Evolutionary conservation across 2,113 vertebrate genomes (phyloP).

Genomic region (Anguilla japonica): DNA sequence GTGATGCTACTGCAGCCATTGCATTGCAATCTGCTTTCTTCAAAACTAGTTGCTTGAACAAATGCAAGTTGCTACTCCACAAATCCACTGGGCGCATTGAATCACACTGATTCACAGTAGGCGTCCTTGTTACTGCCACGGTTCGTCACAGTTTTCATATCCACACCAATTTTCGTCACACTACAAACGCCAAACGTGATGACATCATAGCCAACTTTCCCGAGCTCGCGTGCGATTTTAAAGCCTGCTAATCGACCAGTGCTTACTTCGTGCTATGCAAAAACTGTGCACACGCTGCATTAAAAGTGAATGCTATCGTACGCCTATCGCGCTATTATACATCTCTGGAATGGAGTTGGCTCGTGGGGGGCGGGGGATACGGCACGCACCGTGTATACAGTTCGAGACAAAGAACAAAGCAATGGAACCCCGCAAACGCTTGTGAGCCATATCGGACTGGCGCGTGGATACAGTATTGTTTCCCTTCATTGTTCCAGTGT

Average conservation of each 20-base stretch:
- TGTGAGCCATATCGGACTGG: neutral
- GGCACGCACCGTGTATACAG: neutral
- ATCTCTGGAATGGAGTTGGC: too few species aligned
- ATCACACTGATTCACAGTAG: neutral
- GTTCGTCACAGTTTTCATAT: neutral
- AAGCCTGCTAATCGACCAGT: neutral
- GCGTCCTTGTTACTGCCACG: neutral
- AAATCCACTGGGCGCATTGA: neutral
- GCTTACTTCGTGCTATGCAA: neutral
- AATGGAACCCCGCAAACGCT: neutral
- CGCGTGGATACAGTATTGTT: constrained; percentile 19
- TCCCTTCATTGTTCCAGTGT: constrained; percentile 17
- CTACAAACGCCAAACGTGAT: neutral
- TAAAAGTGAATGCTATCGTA: too few species aligned
- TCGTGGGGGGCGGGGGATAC: neutral
- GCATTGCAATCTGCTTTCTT: neutral
- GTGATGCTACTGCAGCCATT: neutral
- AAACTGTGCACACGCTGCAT: neutral
- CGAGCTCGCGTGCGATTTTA: neutral
- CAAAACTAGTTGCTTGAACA: neutral
- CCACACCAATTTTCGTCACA: neutral
- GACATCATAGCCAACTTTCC: neutral
- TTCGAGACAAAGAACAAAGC: constrained; percentile 2
- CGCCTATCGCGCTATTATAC: too few species aligned
- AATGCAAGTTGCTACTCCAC: too few species aligned